A percentile compares a stretch with the other conserved stretches of the same genome.
phyloP scores from a whole-genome alignment of 2,113 vertebrate species.

The Thalassoma bifasciatum region DNA sequence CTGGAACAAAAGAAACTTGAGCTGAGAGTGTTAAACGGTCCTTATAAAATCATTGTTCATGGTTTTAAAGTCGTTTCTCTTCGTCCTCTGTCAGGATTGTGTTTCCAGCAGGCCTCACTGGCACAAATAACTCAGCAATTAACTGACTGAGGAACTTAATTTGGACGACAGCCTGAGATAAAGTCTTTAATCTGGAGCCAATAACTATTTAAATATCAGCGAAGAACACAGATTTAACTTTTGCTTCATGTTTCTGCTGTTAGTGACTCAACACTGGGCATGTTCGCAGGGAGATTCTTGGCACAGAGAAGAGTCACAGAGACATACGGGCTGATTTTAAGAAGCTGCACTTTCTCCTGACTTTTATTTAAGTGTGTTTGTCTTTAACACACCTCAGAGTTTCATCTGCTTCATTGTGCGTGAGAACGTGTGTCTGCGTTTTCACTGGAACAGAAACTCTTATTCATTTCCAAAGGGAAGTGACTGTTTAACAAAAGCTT shows the following conservation, averaged over 20 bases:
- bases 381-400: neutral
- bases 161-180: slow-evolving; percentile 11
- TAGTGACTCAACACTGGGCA: neutral
- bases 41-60: slow-evolving; percentile 1
- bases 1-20: neutral
- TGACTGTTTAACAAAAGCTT: slow-evolving; percentile 28
- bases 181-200: slow-evolving; percentile 13
- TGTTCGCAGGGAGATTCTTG: neutral
- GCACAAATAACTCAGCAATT: neutral
- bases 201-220: neutral
- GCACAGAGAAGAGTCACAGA: neutral
- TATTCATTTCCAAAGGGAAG: slow-evolving; percentile 20
- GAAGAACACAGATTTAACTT: neutral
- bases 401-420: neutral
- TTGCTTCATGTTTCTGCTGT: neutral
- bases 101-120: neutral
- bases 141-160: slow-evolving; percentile 4
- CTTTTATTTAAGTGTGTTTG: neutral
- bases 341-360: neutral
- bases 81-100: slow-evolving; percentile 23
- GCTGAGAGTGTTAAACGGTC: neutral
- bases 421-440: neutral
- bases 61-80: slow-evolving; percentile 4
- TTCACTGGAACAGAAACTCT: slow-evolving; percentile 31
- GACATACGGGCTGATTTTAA: neutral